These are phyloP conservation scores for Typhlichthys subterraneus DNA, from an alignment of 2,797 vertebrate genomes.

Conservation along the genomic window DNA sequence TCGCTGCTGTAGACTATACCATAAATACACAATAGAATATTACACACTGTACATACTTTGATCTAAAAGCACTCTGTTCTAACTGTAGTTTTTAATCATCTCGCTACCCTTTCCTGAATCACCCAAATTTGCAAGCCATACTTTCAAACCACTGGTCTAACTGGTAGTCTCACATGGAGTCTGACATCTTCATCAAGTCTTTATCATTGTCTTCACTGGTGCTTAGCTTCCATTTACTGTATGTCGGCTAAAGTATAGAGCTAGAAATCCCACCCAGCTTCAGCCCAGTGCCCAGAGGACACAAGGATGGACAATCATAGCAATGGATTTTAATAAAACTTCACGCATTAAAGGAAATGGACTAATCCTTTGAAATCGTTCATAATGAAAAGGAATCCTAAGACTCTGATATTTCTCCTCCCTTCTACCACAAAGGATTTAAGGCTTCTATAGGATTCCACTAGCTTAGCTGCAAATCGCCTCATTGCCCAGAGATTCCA, in stretches of 20 bases:
- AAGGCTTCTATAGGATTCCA: slow-evolving; percentile 74
- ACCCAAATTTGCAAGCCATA: too few relatives aligned
- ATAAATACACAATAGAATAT: slow-evolving; percentile 38
- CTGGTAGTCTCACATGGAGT: slow-evolving; percentile 49
- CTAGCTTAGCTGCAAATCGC: slow-evolving; percentile 78
- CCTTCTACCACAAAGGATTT: slow-evolving; percentile 74
- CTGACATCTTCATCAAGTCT: slow-evolving; percentile 68
- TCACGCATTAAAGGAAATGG: slow-evolving; percentile 70
- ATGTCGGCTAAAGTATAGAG: slow-evolving; percentile 45
- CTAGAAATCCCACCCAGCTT: neutral
- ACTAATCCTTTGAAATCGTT: slow-evolving; percentile 79
- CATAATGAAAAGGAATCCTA: slow-evolving; percentile 79
- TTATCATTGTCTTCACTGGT: too few relatives aligned
- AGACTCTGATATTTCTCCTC: slow-evolving; percentile 77
- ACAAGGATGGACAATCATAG: slow-evolving; percentile 56
- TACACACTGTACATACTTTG: too few relatives aligned
- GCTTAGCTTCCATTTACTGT: too few relatives aligned
- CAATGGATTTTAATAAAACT: slow-evolving; percentile 75
- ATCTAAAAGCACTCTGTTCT: too few relatives aligned
- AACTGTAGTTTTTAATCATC: too few relatives aligned
- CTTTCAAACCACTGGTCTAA: slow-evolving; percentile 3
- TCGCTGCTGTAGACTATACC: too few relatives aligned
- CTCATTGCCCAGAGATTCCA: slow-evolving; percentile 70
- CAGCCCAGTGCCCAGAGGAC: slow-evolving; percentile 23
- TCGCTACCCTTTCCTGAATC: too few relatives aligned